These are phyloP conservation scores for Anastrepha ludens DNA, from an alignment of 1,140 invertebrate genomes.

Conservation along the genomic window DNA sequence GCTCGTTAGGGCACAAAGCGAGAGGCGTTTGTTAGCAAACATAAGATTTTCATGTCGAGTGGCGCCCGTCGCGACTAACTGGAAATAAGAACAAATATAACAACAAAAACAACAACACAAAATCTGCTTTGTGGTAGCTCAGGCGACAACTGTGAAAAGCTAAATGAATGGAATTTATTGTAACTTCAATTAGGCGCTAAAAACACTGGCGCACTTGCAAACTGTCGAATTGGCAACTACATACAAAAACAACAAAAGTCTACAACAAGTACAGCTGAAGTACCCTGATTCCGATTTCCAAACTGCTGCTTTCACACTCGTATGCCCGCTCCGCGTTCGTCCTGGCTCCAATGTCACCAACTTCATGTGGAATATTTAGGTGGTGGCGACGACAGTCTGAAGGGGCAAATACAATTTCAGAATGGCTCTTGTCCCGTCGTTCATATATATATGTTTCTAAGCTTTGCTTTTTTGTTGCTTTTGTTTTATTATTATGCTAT, in stretches of 20 bases:
- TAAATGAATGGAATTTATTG: slow-evolving; percentile 14
- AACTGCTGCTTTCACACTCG: no score
- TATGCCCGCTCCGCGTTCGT: no score
- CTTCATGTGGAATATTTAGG: not conserved
- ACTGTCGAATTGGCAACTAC: not conserved
- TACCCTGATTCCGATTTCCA: no score
- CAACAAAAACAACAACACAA: slow-evolving; percentile 1
- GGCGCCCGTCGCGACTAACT: slow-evolving; percentile 27
- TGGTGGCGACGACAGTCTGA: not conserved
- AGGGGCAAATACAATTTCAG: slow-evolving; percentile 4
- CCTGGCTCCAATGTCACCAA: no score
- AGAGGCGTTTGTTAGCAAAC: not conserved
- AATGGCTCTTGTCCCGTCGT: not conserved
- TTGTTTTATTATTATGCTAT: slow-evolving; percentile 27
- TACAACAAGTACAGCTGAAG: no score
- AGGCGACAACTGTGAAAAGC: slow-evolving; percentile 35
- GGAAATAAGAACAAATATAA: not conserved
- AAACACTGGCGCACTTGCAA: not conserved
- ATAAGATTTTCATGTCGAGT: slow-evolving; percentile 19
- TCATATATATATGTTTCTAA: not conserved
- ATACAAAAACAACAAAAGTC: not conserved
- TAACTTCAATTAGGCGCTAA: slow-evolving; percentile 15
- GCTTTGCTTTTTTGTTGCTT: not conserved
- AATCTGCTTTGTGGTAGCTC: no score
- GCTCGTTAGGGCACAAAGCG: slow-evolving; percentile 14